phyloP scores from a whole-genome alignment of 2,797 vertebrate genomes.

The Sparidentex hasta region DNA sequence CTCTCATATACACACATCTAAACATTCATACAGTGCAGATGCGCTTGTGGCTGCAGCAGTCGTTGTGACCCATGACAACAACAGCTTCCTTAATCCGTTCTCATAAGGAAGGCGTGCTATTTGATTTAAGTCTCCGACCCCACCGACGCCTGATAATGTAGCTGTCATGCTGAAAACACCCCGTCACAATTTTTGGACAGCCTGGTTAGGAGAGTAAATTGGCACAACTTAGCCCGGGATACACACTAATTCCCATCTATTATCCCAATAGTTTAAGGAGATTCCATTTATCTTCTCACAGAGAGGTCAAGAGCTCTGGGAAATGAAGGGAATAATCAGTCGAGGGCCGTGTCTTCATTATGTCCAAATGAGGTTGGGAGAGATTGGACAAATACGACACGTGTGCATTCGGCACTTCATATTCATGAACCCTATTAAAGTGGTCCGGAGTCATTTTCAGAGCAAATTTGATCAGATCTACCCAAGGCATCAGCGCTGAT shows the following conservation, averaged over 20 bases:
- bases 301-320: slow-evolving; percentile 77
- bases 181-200: slow-evolving; percentile 24
- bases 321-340: slow-evolving; percentile 76
- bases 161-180: slow-evolving; percentile 30
- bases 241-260: slow-evolving; percentile 63
- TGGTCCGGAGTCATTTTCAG: slow-evolving; percentile 90
- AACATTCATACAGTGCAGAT: slow-evolving; percentile 63
- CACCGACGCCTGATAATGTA: slow-evolving; percentile 9
- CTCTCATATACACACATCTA: slow-evolving; percentile 39
- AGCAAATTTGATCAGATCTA: slow-evolving; percentile 90
- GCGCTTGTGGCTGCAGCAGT: slow-evolving; percentile 55
- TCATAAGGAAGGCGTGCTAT: slow-evolving; percentile 6
- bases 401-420: slow-evolving; percentile 73
- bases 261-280: slow-evolving; percentile 73
- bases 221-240: slow-evolving; percentile 39
- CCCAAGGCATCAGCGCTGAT: slow-evolving; percentile 62
- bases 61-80: slow-evolving; percentile 45
- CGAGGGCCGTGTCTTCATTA: slow-evolving; percentile 83
- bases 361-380: slow-evolving; percentile 83
- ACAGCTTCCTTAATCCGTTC: slow-evolving; percentile 26
- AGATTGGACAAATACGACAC: slow-evolving; percentile 84
- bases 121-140: slow-evolving; percentile 15
- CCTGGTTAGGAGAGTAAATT: slow-evolving; percentile 53
- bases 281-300: slow-evolving; percentile 76
- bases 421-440: slow-evolving; percentile 87